These are phyloP conservation scores for Pachycephala philippinensis DNA, from an alignment of 2,113 vertebrate species.

Conservation along the genomic window DNA sequence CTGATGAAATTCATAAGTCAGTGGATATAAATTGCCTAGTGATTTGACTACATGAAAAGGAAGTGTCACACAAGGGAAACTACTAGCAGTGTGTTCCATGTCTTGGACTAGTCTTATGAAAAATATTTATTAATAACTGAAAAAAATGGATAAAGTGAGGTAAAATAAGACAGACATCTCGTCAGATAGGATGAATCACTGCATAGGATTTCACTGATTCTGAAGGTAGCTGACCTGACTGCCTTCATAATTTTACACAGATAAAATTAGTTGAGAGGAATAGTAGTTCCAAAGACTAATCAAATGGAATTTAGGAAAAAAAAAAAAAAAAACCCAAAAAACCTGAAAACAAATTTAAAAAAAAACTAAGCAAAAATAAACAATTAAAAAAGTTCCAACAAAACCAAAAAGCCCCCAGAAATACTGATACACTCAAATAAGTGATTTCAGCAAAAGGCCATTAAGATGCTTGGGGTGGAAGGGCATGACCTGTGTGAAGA, in stretches of 20 bases:
- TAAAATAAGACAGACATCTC: not conserved
- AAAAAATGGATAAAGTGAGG: not conserved
- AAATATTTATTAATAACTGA: not conserved
- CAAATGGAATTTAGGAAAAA: not conserved
- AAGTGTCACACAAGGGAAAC: not conserved
- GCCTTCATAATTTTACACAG: not conserved
- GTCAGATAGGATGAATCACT: not conserved
- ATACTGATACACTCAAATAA: not conserved
- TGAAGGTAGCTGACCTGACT: not conserved
- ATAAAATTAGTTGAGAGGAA: not conserved
- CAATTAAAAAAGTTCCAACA: not conserved
- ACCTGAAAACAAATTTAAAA: rapidly evolving
- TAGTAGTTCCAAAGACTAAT: not conserved
- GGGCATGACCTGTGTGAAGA: not conserved
- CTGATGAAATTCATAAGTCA: not conserved
- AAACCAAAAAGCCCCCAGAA: rapidly evolving
- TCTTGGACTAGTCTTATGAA: not conserved
- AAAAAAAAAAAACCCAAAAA: no score
- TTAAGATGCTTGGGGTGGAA: not conserved
- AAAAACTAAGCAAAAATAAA: not conserved
- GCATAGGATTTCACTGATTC: not conserved
- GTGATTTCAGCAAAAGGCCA: not conserved
- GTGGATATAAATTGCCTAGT: not conserved
- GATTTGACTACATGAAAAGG: not conserved
- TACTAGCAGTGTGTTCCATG: not conserved